Base-by-base conservation (phyloP, 2,797 vertebrate species). In the Etheostoma perlongum region DNA sequence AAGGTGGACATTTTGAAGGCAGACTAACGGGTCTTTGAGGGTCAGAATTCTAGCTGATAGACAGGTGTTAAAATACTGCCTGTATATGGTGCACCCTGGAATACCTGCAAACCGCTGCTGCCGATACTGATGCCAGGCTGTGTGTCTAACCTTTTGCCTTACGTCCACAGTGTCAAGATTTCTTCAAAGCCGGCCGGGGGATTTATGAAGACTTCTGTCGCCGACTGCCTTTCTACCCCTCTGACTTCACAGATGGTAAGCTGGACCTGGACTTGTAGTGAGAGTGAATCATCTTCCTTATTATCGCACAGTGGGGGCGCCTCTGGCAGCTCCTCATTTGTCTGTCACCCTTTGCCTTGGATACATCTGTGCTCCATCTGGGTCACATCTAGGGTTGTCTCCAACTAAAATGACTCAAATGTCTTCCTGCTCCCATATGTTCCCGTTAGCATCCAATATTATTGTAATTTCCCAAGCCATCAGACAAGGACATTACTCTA, bases 201-300 rank as follows among this genome's bases (percentile, higher is more conserved):
- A 97, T 99, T 93, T 95, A 96, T 84, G 96, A 97, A 86, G 98
- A 99, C 94, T 87, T 99, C 40, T 94, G 95, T 76, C 96, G 96
- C 85, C 93, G 97, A 70, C 92, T 98, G 73, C 96, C 97, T 4
- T 92, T 96, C 89, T 99, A 98, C 82, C 91, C 96, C 0, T 94
- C 97, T 69, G 98, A 99, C 92, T 99, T 98, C 93, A 99, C 97
- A 8, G 96, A 95, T 82, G 90, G 92, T 93, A 89, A 74, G 91
- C 74, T 65, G 76, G 74, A 82, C 85, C 67, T 78, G 72, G 72
- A 72, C 71, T 81, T 33, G 73, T 78, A 71, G 61, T 79, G 76
- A 76, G 76, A 84, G 82, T 89, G 89, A 91, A 90, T 92, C 89
- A 88, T 89, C 89, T 61, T 59, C 82, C 83, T 90, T 77, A 82